Conservation (phyloP, 2,888 invertebrate genomes). For the Netelia melanura region DNA sequence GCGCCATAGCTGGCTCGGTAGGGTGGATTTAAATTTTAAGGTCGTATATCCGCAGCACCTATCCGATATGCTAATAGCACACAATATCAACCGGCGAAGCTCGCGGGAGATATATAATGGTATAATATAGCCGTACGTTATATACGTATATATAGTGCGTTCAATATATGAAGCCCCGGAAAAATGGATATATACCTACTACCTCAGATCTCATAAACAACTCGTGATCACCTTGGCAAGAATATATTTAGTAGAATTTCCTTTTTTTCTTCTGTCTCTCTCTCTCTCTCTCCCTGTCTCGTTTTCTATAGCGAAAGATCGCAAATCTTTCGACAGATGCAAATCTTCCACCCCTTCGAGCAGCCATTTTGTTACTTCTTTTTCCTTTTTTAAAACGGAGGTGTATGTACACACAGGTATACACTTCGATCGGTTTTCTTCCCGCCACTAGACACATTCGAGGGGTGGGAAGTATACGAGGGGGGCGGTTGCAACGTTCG, state of each 20-base stretch:
- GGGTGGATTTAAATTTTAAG: constrained; percentile 80
- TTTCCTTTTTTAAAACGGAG: not conserved
- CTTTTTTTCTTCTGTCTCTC: constrained; percentile 3
- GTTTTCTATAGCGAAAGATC: not conserved
- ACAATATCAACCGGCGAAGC: constrained; percentile 74
- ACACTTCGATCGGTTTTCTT: constrained; percentile 66
- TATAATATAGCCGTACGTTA: constrained; percentile 11
- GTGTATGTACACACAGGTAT: not conserved
- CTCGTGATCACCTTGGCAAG: constrained; percentile 43
- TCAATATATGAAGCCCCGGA: constrained; percentile 54
- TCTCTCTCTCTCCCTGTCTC: not conserved
- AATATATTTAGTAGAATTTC: constrained; percentile 2
- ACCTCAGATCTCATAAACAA: constrained; percentile 59
- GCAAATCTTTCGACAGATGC: constrained; percentile 22
- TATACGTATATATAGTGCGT: constrained; percentile 27
- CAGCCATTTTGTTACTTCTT: not conserved
- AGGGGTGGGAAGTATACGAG: constrained; percentile 54
- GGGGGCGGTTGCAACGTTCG: constrained; percentile 77
- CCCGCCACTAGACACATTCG: constrained; percentile 37
- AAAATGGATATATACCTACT: constrained; percentile 43
- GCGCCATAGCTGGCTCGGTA: constrained; percentile 53
- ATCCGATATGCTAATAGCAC: constrained; percentile 82
- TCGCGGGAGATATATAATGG: constrained; percentile 29
- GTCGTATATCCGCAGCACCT: constrained; percentile 77
- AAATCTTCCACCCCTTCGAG: constrained; percentile 9